These are phyloP conservation scores for rabbit (Oryctolagus cuniculus) DNA, from an alignment of 2,113 vertebrate species.

Conservation along the genomic window DNA sequence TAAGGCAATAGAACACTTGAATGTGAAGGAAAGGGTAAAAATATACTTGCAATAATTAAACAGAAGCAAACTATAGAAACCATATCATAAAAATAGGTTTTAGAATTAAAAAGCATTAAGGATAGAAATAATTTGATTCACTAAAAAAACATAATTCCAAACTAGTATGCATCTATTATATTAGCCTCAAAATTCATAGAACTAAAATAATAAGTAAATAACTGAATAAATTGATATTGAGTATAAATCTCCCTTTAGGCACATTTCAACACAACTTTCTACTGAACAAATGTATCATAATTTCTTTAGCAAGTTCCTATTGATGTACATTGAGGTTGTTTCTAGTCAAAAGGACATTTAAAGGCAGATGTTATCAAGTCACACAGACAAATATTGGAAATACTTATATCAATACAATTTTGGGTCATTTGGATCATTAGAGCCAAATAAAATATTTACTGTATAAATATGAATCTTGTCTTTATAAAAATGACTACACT, in stretches of 20 bases:
- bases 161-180: background rate
- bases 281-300: background rate
- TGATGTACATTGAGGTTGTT: background rate
- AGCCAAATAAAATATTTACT: slow-evolving; percentile 11
- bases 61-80: background rate
- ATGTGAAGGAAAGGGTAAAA: background rate
- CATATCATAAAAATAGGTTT: slow-evolving; percentile 10
- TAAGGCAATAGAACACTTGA: background rate
- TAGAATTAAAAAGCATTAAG: slow-evolving; percentile 9
- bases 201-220: background rate
- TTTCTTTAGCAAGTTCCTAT: background rate
- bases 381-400: background rate
- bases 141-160: slow-evolving; percentile 27
- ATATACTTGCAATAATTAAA: background rate
- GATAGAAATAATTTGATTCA: background rate
- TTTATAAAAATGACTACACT: slow-evolving; percentile 21
- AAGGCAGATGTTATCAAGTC: background rate
- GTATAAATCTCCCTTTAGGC: background rate
- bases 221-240: background rate
- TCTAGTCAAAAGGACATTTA: slow-evolving; percentile 15
- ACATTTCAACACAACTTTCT: background rate
- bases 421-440: slow-evolving; percentile 18
- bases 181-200: background rate
- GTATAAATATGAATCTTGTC: background rate
- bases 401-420: background rate